Evolutionary conservation across 2,888 invertebrate species (phyloP).

Genomic region (Sclerodermus sp.): DNA sequence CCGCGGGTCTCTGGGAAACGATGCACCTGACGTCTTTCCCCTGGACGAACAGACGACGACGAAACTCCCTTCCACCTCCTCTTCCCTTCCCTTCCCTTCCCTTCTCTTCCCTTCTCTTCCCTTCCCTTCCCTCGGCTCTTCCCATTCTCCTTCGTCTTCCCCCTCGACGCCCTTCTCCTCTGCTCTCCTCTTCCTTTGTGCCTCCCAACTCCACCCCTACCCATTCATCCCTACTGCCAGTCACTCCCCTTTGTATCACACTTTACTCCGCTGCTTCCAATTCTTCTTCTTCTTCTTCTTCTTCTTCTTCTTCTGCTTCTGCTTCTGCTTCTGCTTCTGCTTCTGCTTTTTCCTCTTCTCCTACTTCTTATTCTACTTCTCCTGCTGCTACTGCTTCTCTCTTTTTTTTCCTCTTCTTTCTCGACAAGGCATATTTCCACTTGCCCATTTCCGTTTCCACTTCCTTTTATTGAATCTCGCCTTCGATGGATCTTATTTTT

Average conservation of each 20-base stretch:
- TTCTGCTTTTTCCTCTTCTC: too few relatives aligned
- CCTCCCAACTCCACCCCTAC: conserved; percentile 5
- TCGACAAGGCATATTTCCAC: too few relatives aligned
- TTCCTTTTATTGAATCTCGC: too few relatives aligned
- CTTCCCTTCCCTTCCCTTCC: conserved; percentile 6
- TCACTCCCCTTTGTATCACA: background rate
- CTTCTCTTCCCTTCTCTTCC: conserved; percentile 2
- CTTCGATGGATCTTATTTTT: too few relatives aligned
- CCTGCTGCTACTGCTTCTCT: too few relatives aligned
- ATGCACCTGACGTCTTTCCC: conserved; percentile 50
- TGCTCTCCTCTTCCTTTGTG: conserved; percentile 8
- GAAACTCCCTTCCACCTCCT: conserved; percentile 17
- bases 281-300: too few relatives aligned
- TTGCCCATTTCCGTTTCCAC: too few relatives aligned
- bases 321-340: too few relatives aligned
- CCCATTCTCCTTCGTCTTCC: conserved; percentile 3
- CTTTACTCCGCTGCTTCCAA: too few relatives aligned
- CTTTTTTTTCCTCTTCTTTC: too few relatives aligned
- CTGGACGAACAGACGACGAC: conserved; percentile 35
- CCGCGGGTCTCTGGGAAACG: conserved; percentile 52
- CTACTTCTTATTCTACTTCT: too few relatives aligned
- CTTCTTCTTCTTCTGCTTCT: too few relatives aligned
- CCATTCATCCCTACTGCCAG: background rate
- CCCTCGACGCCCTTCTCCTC: conserved; percentile 6
- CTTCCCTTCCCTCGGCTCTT: conserved; percentile 6